Base-by-base conservation (phyloP, 2,888 invertebrate species). In the Idaea aversata region DNA sequence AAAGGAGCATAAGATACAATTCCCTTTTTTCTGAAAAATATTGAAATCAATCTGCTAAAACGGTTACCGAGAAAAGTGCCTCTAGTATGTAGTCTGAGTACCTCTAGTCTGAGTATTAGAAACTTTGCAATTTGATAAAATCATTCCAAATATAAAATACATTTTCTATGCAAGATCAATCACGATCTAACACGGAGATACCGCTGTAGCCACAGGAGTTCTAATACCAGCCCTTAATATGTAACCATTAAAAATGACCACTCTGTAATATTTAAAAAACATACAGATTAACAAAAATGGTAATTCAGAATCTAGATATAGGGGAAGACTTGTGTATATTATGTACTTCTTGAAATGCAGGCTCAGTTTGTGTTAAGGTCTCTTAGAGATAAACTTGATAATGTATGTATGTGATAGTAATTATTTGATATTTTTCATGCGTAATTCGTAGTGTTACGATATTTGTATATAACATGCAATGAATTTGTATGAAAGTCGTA, bases 321-420 rank as follows among this genome's bases (percentile, higher is more conserved):
- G 47, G 47, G 47, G 47, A 47, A 10, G 47, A 47, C 47, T 47
- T 47, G 47, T 47, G 13, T 47, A 47, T 47, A 47, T 47, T 47
- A 7, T 13, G 47, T 47, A 47, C 47, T 47, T 47, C 47, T 47
- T 67, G 63, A 57, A 66, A 72, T 72, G 74, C 76, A 80, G 79
- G 69, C 76, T 75, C 74, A 71, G 69, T 73, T 74, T 63, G 67
- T 63, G 64, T 65, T 57, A 72, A 70, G 57, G 57, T 59, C 65
- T 82, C 79, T 74, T 80, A 80, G 83, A 78, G 77, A 77, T 78
- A 74, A 73, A 67, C 68, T 66, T 69, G 64, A 68, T 70, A 72
- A 72, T 73, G 71, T 76, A 80, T 77, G 71, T 78, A 79, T 82
- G 82, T 82, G 84, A 83, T 83, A 83, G 77, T 83, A 82, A 81